These are phyloP conservation scores for Ophion slaviceki DNA, from an alignment of 2,888 invertebrate genomes.

Conservation along the genomic window DNA sequence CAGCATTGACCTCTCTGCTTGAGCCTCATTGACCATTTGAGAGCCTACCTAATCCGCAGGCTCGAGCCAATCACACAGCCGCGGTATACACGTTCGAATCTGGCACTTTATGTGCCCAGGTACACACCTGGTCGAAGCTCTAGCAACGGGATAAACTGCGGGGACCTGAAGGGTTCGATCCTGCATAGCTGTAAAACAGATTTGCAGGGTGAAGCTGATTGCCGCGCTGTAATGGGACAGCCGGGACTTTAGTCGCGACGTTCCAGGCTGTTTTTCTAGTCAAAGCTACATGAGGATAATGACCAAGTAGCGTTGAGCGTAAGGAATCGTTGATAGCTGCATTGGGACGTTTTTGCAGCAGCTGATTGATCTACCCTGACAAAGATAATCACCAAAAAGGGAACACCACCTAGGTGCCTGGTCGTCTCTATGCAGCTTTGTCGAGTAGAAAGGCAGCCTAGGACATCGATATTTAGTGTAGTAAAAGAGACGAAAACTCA, in stretches of 20 bases:
- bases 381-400: too few species aligned
- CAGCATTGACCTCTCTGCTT: too few species aligned
- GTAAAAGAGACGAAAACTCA: too few species aligned
- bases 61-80: conserved; percentile 13
- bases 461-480: too few species aligned
- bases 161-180: conserved; percentile 6
- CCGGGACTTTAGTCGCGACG: neutral
- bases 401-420: neutral
- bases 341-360: neutral
- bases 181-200: neutral
- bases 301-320: neutral
- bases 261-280: neutral
- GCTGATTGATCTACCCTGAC: too few species aligned
- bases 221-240: neutral
- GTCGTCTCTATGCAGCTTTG: too few species aligned
- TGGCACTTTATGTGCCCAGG: conserved; percentile 25
- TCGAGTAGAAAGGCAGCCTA: too few species aligned
- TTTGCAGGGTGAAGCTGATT: conserved; percentile 18
- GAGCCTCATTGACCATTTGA: conserved; percentile 20
- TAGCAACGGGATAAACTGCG: conserved; percentile 12
- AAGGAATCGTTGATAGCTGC: neutral
- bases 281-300: neutral
- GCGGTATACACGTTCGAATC: conserved; percentile 23
- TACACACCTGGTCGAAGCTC: conserved; percentile 21
- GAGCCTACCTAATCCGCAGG: conserved; percentile 39